Percentiles rank a stretch among this genome's conserved stretches.
Evolutionary conservation across 1,140 invertebrate species (phyloP).

Genomic region (Micrasema longulum): DNA sequence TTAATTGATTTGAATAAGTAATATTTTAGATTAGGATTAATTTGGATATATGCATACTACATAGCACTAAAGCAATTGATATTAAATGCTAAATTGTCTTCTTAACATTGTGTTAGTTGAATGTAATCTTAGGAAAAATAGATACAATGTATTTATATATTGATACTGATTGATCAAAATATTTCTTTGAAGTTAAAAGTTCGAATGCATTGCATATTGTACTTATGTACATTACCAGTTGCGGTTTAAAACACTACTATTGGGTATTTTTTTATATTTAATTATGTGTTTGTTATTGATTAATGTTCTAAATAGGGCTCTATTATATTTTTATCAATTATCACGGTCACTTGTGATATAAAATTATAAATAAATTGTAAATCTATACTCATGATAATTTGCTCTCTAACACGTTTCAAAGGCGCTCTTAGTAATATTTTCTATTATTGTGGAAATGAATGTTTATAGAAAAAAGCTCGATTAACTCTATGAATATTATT

Average conservation of each 20-base stretch:
- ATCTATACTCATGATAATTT: conserved; percentile 5
- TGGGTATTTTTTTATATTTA: too few species aligned
- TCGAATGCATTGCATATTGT: neutral
- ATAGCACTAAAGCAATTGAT: neutral
- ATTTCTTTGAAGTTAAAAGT: neutral
- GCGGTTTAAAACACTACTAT: too few species aligned
- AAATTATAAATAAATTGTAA: conserved; percentile 1
- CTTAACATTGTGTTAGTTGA: conserved; percentile 20
- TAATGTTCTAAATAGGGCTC: too few species aligned
- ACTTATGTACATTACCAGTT: neutral
- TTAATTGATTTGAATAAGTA: too few species aligned
- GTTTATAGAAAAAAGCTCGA: neutral
- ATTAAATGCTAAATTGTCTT: conserved; percentile 12
- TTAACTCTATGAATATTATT: conserved; percentile 24
- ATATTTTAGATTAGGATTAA: too few species aligned
- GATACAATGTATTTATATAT: conserved; percentile 10
- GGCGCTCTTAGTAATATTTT: neutral
- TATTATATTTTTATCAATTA: conserved; percentile 10
- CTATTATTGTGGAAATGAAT: too few species aligned
- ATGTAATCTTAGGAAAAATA: conserved; percentile 21
- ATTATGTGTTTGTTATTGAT: too few species aligned
- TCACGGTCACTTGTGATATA: conserved; percentile 3
- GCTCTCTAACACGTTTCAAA: conserved; percentile 19
- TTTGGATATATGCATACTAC: too few species aligned
- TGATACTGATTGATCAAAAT: neutral